Evolutionary conservation across 2,113 vertebrate genomes (phyloP), one percentile per base, ranked within the genome.

Genomic region (Xiphophorus couchianus): DNA sequence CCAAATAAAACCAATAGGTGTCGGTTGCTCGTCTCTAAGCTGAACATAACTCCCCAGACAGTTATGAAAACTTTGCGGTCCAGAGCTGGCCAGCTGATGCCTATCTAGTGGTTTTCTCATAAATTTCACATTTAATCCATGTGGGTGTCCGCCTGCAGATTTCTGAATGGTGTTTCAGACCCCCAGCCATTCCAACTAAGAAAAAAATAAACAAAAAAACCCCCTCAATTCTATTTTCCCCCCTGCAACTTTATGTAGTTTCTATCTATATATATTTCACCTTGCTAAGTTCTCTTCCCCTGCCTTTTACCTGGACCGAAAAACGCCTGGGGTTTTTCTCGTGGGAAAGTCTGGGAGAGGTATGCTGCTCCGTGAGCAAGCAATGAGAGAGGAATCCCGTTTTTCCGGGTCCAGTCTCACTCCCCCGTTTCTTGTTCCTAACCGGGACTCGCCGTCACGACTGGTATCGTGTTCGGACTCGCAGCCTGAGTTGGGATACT

Each of bases 261-360:
- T 77, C 69, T 69, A 39, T 66, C 44, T 35, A 62, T 80, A 63
- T 54, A 69, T 82, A 42, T 31, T 5, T 69, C 75, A 42, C 65
- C 28, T 12, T 22, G 0, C 0, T 30, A 35, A 29, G 15, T 51
- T 61, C 39, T 37, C 63, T 25, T 48, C 19, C 64, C 13, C 44
- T 35, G 10, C 6, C 35, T 67, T 44, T 14, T 68, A 79, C 78
- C 78, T 68, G 58, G 81, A 86, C 75, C 70, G 80, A 90, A 89
- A 92, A 90, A 88, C 73, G 89, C 92, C 91, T 0, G 67, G 84
- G 90, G 90, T 88, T 93, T 91, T 94, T 94, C 93, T 93, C 93
- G 88, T 94, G 93, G 93, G 93, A 94, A 93, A 91, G 79, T 92
- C 87, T 87, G 39, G 73, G 75, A 77, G 74, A 80, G 86, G 91